phyloP scores from a whole-genome alignment of 64 coral and sea anemone species.

The Stylophora pistillata region DNA sequence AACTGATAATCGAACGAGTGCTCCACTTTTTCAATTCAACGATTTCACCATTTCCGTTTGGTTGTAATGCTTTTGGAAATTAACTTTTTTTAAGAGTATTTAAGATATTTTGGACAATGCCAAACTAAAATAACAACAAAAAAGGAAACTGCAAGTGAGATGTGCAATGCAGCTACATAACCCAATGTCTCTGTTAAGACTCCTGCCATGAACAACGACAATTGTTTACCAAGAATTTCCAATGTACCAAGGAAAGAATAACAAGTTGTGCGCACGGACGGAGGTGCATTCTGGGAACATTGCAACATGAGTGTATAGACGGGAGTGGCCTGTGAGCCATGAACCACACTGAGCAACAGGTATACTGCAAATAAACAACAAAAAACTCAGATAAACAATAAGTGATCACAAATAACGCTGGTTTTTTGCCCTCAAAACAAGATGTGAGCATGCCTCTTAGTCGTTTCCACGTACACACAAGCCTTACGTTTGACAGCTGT shows the following conservation, averaged over 20 bases:
- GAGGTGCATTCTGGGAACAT: constrained; percentile 56
- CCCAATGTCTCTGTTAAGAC: constrained; percentile 64
- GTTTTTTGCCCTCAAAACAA: too few species aligned
- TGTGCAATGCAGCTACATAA: constrained; percentile 49
- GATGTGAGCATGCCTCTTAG: too few species aligned
- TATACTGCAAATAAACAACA: constrained; percentile 49
- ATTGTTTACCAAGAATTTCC: constrained; percentile 76
- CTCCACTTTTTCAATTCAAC: too few species aligned
- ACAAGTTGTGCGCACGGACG: constrained; percentile 51
- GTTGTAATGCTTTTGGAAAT: too few species aligned
- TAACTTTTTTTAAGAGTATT: neutral
- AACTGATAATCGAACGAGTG: too few species aligned
- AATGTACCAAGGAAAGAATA: constrained; percentile 63
- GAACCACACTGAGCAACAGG: constrained; percentile 61
- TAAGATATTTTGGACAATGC: constrained; percentile 2
- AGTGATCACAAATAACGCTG: too few species aligned
- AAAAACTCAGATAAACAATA: neutral
- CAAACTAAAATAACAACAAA: constrained; percentile 50
- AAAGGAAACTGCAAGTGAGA: constrained; percentile 57
- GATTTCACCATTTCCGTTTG: too few species aligned
- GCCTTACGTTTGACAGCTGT: too few species aligned
- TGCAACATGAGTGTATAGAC: constrained; percentile 68
- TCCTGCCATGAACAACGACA: constrained; percentile 59
- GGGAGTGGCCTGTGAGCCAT: constrained; percentile 76
- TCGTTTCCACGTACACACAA: too few species aligned